Evolutionary conservation across 2,797 vertebrate species (phyloP).

Genomic region (Euphonia xanthogaster): DNA sequence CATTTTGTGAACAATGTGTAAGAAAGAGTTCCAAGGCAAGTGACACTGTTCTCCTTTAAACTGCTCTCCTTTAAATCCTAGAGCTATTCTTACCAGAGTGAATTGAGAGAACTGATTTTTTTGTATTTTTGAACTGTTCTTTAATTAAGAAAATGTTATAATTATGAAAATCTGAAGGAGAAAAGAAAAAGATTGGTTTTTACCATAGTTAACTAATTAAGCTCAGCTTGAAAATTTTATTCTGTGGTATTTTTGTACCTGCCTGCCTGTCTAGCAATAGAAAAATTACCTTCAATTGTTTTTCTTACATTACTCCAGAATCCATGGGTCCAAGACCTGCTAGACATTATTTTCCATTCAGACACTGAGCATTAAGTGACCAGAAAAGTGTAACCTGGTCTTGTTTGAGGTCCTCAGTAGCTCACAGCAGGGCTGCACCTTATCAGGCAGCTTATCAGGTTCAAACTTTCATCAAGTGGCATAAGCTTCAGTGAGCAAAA

Average conservation of each 20-base stretch:
- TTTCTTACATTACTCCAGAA: neutral
- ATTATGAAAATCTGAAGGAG: neutral
- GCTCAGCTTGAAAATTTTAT: neutral
- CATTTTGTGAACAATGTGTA: neutral
- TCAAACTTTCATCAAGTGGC: neutral
- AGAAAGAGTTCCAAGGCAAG: neutral
- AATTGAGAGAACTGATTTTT: neutral
- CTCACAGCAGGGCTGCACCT: neutral
- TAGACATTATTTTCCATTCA: neutral
- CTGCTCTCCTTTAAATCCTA: neutral
- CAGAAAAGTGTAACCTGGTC: neutral
- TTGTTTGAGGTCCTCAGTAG: neutral
- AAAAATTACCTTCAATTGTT: neutral
- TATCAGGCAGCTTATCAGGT: neutral
- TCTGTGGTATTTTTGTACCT: neutral
- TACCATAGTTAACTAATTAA: neutral
- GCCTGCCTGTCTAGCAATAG: rapidly evolving
- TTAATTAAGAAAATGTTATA: neutral
- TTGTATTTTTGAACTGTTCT: neutral
- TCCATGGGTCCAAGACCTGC: no score
- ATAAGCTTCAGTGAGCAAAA: neutral
- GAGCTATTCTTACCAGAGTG: neutral
- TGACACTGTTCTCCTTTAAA: neutral
- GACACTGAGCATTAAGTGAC: neutral
- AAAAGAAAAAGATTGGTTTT: neutral